phyloP scores from a whole-genome alignment of 2,888 invertebrate genomes.

The Aporophyla nigra region DNA sequence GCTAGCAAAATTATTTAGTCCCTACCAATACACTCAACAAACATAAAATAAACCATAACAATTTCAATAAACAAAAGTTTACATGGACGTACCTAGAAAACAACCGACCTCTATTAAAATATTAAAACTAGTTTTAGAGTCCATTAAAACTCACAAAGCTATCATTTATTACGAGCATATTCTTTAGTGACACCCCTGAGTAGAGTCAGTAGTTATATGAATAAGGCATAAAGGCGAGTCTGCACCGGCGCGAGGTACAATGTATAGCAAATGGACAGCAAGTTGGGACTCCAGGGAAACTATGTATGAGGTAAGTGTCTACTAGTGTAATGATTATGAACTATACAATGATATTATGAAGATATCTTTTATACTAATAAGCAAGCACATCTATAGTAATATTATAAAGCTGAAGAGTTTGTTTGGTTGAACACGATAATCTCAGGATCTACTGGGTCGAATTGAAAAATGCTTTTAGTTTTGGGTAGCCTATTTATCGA shows the following conservation, averaged over 20 bases:
- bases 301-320: conserved; percentile 46
- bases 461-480: no score
- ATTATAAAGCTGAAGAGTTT: no score
- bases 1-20: not conserved
- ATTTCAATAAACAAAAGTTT: not conserved
- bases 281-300: conserved; percentile 54
- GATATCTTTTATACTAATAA: no score
- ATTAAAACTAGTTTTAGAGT: conserved; percentile 35
- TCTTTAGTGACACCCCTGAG: conserved; percentile 68
- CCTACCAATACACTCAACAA: not conserved
- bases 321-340: conserved; percentile 45
- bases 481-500: no score
- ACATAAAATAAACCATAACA: conserved; percentile 6
- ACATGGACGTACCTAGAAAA: conserved; percentile 5
- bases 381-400: no score
- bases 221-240: conserved; percentile 79
- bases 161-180: conserved; percentile 25
- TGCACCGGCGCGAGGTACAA: conserved; percentile 68
- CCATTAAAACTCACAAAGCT: conserved; percentile 44
- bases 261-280: conserved; percentile 70
- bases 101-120: conserved; percentile 35
- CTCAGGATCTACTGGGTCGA: no score
- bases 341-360: no score
- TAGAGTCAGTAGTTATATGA: conserved; percentile 70
- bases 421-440: no score